Conservation (phyloP, 2,888 invertebrate species). For the Brachypalpus laphriformis region DNA sequence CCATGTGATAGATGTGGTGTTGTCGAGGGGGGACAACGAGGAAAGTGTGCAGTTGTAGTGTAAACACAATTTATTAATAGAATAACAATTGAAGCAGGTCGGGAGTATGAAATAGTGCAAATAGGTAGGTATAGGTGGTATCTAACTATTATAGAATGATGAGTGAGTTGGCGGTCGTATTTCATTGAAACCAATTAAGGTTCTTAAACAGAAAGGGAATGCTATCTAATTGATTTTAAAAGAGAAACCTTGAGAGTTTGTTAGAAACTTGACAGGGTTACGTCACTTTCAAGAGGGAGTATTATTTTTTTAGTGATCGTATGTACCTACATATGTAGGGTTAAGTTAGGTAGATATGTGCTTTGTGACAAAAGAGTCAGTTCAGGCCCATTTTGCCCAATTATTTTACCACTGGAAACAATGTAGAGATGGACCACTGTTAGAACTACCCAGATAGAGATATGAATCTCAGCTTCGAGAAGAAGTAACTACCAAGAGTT, state of each 20-base stretch:
- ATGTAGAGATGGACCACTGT: too few species aligned
- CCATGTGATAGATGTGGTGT: not conserved
- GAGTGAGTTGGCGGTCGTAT: not conserved
- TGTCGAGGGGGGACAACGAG: too few species aligned
- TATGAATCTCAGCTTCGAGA: too few species aligned
- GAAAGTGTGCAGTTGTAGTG: not conserved
- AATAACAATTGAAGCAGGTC: conserved; percentile 51
- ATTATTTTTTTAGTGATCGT: too few species aligned
- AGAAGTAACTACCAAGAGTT: too few species aligned
- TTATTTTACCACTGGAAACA: too few species aligned
- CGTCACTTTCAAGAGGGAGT: not conserved
- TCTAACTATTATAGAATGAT: not conserved
- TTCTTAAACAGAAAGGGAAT: not conserved
- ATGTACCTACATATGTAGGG: not conserved
- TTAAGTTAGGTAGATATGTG: too few species aligned
- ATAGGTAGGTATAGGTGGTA: not conserved
- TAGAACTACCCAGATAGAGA: too few species aligned
- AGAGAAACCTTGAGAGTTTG: not conserved
- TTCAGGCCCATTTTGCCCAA: too few species aligned
- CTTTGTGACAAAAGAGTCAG: too few species aligned
- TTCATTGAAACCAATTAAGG: not conserved
- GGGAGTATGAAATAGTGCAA: not conserved
- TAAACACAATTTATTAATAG: conserved; percentile 35
- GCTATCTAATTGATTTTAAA: not conserved
- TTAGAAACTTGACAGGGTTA: not conserved